Percentiles rank a stretch among this genome's conserved stretches.
These are phyloP conservation scores for Gobius niger DNA, from an alignment of 2,113 vertebrate genomes.

Conservation along the genomic window DNA sequence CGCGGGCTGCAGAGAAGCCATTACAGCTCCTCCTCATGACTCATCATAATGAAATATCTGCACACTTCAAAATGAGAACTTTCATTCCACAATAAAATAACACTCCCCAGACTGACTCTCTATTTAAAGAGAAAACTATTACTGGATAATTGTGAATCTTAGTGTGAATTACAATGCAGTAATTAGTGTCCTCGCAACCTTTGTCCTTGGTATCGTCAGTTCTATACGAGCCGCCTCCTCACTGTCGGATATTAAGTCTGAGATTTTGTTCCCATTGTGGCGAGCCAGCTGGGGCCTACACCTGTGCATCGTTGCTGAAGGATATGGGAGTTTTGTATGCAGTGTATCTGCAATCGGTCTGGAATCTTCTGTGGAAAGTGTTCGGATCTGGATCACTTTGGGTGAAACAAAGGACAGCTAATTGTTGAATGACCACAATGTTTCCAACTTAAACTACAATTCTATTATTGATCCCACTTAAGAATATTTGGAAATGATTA, in stretches of 20 bases:
- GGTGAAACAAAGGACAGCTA: too few relatives aligned
- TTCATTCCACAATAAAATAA: conserved; percentile 8
- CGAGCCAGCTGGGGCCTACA: not conserved
- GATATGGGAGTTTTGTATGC: not conserved
- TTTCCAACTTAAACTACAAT: too few relatives aligned
- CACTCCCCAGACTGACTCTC: not conserved
- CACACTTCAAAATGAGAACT: not conserved
- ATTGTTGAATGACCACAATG: too few relatives aligned
- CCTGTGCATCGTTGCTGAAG: not conserved
- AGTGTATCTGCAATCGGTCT: not conserved
- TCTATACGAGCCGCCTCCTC: not conserved
- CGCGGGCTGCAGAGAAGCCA: conserved; percentile 2
- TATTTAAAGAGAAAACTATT: not conserved
- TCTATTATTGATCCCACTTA: too few relatives aligned
- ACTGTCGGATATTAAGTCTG: not conserved
- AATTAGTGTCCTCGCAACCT: not conserved
- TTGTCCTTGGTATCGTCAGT: not conserved
- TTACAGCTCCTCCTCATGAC: conserved; percentile 4
- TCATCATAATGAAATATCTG: conserved; percentile 3
- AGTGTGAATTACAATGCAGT: conserved; percentile 1
- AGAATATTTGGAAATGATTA: too few relatives aligned
- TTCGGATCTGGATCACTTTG: not conserved
- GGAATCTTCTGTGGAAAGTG: not conserved
- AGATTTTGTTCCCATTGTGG: not conserved
- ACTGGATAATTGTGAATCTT: not conserved